Percentiles rank a stretch among this genome's conserved stretches.
Evolutionary conservation across 2,113 vertebrate species (phyloP).

Genomic region (Drymodes brunneopygia): DNA sequence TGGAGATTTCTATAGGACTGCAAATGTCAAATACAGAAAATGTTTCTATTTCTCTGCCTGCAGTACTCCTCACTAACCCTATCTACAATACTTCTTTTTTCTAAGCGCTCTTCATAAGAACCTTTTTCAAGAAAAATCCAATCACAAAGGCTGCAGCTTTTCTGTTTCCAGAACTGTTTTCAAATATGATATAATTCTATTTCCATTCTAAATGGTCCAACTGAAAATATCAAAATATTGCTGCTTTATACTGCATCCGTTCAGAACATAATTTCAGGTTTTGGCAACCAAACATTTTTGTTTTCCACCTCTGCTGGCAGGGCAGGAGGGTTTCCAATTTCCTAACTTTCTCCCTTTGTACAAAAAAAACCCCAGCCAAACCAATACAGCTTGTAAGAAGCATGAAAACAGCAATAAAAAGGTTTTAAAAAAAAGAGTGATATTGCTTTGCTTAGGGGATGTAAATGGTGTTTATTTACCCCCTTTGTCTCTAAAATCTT

Average conservation of each 20-base stretch:
- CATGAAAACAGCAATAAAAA: not conserved
- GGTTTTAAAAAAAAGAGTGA: not conserved
- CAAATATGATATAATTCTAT: not conserved
- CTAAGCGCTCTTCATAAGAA: not conserved
- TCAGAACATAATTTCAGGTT: not conserved
- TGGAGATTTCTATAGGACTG: not conserved
- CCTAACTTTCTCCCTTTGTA: not conserved
- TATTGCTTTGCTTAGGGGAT: not conserved
- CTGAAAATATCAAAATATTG: not conserved
- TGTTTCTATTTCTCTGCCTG: not conserved
- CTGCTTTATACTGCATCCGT: not conserved
- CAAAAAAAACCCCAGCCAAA: not conserved
- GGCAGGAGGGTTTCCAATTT: not conserved
- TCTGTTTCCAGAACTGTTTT: not conserved
- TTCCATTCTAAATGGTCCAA: not conserved
- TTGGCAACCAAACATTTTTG: not conserved
- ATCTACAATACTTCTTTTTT: not conserved
- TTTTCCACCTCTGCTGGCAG: not conserved
- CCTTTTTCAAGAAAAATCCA: not conserved
- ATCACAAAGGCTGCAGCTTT: not conserved
- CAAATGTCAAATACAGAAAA: not conserved
- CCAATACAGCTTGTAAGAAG: not conserved
- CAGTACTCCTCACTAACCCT: not conserved
- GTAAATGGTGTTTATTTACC: not conserved
- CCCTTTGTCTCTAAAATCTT: not conserved